A percentile compares a stretch with the other conserved stretches of the same genome.
phyloP scores from a whole-genome alignment of 2,888 invertebrate genomes.

The Teleogryllus oceanicus region DNA sequence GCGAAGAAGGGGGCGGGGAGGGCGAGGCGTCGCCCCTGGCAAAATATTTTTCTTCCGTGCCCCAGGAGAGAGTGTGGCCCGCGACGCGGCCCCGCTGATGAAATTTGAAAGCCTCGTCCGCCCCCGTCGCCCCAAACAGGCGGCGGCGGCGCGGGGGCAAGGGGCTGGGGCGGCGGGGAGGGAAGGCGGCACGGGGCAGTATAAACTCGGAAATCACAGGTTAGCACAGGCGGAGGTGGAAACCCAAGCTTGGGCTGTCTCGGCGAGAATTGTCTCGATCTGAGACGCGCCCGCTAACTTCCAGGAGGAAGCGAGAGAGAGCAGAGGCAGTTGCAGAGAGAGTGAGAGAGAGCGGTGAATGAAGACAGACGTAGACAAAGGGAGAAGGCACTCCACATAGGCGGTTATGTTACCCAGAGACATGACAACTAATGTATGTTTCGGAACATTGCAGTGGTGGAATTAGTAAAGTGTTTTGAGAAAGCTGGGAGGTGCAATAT shows the following conservation, averaged over 20 bases:
- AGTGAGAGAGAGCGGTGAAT: too few species aligned
- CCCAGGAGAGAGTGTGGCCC: conserved; percentile 20
- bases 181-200: not conserved
- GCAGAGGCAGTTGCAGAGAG: too few species aligned
- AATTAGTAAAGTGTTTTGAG: too few species aligned
- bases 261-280: not conserved
- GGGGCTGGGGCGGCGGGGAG: not conserved
- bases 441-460: too few species aligned
- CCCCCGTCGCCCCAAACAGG: conserved; percentile 33
- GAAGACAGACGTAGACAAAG: too few species aligned
- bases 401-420: too few species aligned
- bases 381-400: too few species aligned
- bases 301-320: too few species aligned
- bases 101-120: conserved; percentile 37
- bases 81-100: conserved; percentile 30
- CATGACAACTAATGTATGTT: too few species aligned
- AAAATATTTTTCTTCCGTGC: conserved; percentile 37
- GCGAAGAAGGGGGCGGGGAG: not conserved
- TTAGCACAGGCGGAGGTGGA: not conserved
- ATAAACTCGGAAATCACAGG: conserved; percentile 18
- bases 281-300: not conserved
- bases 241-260: not conserved
- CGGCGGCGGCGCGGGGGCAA: not conserved
- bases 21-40: conserved; percentile 32
- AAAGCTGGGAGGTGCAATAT: too few species aligned